Base-by-base conservation (phyloP, 2,113 vertebrate genomes). In the Chloebia gouldiae region DNA sequence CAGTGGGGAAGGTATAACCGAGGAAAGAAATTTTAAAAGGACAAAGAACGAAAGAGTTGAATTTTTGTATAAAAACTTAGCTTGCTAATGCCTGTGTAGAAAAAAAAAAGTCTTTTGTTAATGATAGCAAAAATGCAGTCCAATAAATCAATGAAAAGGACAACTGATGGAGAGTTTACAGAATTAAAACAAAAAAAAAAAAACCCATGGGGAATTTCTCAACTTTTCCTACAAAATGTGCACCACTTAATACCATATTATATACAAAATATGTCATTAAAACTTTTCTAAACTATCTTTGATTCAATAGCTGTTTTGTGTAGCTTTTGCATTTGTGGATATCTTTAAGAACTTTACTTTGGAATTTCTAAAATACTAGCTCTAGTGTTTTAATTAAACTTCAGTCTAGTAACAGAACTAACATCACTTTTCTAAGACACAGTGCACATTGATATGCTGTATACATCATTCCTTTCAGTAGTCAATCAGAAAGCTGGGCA, bases 321-420 rank as follows among this genome's bases (percentile, higher is more conserved):
- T 28, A 69, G 35, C 39, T 30, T 11, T 13, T 89, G 45, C 50
- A 15, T 35, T 87, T 51, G 10, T 57, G 16, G 37, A 37, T 37
- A 50, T 20, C 30, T 24, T 71, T 30, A 44, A 49, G 33, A 81
- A 79, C 5, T 56, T 81, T 72, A 88, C 59, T 89, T 69, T 86
- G 23, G 47, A 88, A 88, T 79, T 87, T 92, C 54, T 71, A 69
- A 94, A 91, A 82, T 51, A 83, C 54, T 61, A 65, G 2, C 15
- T 64, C 60, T 68, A 23, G 27, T 22, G 53, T 72, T 94, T 89
- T 95, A 96, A 96, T 96, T 95, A 96, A 88, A 81, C 90, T 84
- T 65, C 60, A 85, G 28, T 28, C 28, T 81, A 31, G 40, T 37
- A 84, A 95, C 45, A 92, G 82, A 97, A 89, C 4, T 70, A 42